Conservation (phyloP, 2,888 invertebrate species). For the Homarus gammarus region DNA sequence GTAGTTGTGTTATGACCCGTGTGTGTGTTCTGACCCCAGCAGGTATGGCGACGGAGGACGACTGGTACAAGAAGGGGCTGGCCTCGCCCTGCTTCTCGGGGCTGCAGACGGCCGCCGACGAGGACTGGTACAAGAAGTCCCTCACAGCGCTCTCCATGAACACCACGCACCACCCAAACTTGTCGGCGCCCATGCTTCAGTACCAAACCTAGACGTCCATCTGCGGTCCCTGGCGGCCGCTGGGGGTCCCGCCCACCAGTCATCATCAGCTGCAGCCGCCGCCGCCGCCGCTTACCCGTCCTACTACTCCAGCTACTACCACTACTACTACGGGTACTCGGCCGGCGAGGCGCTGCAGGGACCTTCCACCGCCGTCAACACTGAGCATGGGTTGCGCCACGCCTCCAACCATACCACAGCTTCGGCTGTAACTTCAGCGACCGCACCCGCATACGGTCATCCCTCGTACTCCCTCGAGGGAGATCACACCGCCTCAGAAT, state of each 20-base stretch:
- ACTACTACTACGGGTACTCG: conserved; percentile 76
- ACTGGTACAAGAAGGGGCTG: conserved; percentile 99
- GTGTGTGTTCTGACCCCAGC: conserved; percentile 78
- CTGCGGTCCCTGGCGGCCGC: conserved; percentile 73
- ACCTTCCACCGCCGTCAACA: conserved; percentile 30
- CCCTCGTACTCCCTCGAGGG: conserved; percentile 50
- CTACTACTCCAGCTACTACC: conserved; percentile 76
- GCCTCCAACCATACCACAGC: conserved; percentile 52
- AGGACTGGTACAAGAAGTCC: conserved; percentile 99
- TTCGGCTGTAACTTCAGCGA: conserved; percentile 48
- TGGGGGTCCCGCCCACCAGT: conserved; percentile 58
- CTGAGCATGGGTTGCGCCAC: conserved; percentile 71
- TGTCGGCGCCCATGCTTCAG: conserved; percentile 95
- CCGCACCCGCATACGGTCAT: conserved; percentile 55
- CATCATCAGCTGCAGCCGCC: conserved; percentile 57
- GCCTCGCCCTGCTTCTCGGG: conserved; percentile 81
- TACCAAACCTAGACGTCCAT: conserved; percentile 85
- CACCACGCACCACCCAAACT: conserved; percentile 92
- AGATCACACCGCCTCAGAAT: conserved; percentile 51
- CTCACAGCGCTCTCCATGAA: conserved; percentile 98
- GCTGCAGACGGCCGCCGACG: conserved; percentile 83
- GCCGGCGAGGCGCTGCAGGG: conserved; percentile 68
- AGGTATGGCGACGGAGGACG: conserved; percentile 96
- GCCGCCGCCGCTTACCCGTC: conserved; percentile 71
- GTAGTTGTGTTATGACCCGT: conserved; percentile 51